These are phyloP conservation scores for Podarcis lilfordi DNA, from an alignment of 2,797 vertebrate species.

Conservation along the genomic window DNA sequence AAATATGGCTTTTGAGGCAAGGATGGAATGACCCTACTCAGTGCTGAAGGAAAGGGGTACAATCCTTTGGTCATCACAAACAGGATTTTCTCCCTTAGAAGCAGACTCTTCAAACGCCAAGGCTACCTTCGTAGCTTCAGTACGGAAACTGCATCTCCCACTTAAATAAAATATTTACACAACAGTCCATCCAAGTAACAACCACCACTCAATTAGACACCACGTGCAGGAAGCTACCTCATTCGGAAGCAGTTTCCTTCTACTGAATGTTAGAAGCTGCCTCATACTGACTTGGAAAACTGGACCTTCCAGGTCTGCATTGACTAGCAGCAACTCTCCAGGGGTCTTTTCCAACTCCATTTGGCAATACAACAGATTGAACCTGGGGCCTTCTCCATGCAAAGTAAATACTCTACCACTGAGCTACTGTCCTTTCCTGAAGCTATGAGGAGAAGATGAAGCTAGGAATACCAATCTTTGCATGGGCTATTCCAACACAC, in stretches of 20 bases:
- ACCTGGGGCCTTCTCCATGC: too few relatives aligned
- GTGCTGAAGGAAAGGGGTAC: constrained; percentile 17
- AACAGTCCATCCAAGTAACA: neutral
- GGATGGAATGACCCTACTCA: constrained; percentile 28
- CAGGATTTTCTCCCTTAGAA: neutral
- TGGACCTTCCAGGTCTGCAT: too few relatives aligned
- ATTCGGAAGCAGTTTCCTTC: neutral
- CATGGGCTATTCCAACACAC: neutral
- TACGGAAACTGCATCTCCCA: neutral
- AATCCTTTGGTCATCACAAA: neutral
- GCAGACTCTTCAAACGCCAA: constrained; percentile 23
- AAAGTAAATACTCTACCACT: too few relatives aligned
- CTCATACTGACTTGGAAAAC: too few relatives aligned
- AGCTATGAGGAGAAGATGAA: neutral
- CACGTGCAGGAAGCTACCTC: too few relatives aligned
- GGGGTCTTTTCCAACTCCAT: too few relatives aligned
- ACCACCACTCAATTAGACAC: neutral
- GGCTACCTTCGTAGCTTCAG: neutral
- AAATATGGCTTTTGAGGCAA: constrained; percentile 60
- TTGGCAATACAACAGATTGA: too few relatives aligned
- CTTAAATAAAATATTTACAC: neutral
- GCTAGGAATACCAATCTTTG: neutral
- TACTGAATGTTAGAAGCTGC: neutral
- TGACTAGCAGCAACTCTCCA: too few relatives aligned
- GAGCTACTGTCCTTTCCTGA: too few relatives aligned